Evolutionary conservation across 1,140 invertebrate genomes (phyloP).

Genomic region (Oscheius sp.): DNA sequence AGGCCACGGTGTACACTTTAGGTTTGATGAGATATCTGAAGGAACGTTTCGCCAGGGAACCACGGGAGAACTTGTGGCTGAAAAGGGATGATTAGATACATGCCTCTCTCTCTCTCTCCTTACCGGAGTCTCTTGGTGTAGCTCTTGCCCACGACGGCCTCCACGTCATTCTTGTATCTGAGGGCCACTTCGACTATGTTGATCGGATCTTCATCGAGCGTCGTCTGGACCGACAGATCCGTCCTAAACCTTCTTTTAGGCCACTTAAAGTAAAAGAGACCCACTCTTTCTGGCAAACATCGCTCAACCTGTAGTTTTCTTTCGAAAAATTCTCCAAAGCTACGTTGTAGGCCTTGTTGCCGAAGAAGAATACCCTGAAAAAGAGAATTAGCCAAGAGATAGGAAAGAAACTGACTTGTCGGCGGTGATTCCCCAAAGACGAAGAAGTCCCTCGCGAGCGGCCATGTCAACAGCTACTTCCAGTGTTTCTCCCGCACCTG

Average conservation of each 20-base stretch:
- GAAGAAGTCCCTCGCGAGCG: constrained; percentile 48
- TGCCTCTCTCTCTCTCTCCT: neutral
- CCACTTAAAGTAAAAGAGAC: neutral
- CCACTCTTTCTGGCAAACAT: constrained; percentile 2
- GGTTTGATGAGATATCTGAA: constrained; percentile 54
- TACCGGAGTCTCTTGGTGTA: constrained; percentile 33
- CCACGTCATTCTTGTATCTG: constrained; percentile 44
- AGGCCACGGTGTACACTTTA: constrained; percentile 47
- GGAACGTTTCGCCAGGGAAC: constrained; percentile 45
- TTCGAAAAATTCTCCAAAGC: neutral
- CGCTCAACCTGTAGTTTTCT: neutral
- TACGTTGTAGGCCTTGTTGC: neutral
- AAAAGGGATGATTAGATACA: neutral
- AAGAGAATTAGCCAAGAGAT: neutral
- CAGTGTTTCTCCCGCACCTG: constrained; percentile 50
- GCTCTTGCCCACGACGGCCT: constrained; percentile 47
- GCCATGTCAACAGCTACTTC: constrained; percentile 56
- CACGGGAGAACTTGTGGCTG: constrained; percentile 55
- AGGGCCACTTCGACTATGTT: constrained; percentile 48
- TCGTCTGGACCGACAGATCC: constrained; percentile 39
- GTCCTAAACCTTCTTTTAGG: constrained; percentile 38
- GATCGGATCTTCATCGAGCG: constrained; percentile 47
- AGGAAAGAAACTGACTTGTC: constrained; percentile 41
- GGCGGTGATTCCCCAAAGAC: constrained; percentile 47
- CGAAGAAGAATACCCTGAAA: neutral